phyloP scores from a whole-genome alignment of 2,888 invertebrate species.

The Sphaerophoria taeniata region DNA sequence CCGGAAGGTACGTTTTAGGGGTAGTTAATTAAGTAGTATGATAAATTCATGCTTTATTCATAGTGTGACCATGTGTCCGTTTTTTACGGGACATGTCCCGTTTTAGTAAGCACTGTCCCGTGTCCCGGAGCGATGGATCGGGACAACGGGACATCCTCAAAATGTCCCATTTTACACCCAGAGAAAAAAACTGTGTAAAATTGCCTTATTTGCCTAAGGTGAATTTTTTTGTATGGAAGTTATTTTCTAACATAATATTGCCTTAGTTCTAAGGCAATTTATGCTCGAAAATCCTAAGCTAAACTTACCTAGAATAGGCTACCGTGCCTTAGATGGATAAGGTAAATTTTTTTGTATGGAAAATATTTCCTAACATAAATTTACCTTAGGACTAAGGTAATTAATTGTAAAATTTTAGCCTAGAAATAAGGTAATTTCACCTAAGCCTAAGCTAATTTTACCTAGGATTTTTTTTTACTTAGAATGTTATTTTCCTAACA shows the following conservation, averaged over 20 bases:
- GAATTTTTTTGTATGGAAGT: conserved; percentile 14
- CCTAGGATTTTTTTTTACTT: not conserved
- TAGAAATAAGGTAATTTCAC: conserved; percentile 14
- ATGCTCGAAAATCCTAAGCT: conserved; percentile 21
- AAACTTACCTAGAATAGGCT: conserved; percentile 24
- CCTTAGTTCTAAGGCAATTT: conserved; percentile 22
- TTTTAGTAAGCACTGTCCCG: too few species aligned
- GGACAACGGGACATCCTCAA: too few species aligned
- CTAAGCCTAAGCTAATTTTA: conserved; percentile 7
- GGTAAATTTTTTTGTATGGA: conserved; percentile 21
- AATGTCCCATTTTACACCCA: too few species aligned
- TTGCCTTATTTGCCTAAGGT: not conserved
- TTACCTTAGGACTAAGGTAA: conserved; percentile 23
- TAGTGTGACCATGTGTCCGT: too few species aligned
- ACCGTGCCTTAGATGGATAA: conserved; percentile 1
- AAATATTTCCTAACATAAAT: not conserved
- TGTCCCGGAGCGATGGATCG: too few species aligned
- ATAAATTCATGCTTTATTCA: too few species aligned
- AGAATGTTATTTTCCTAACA: conserved; percentile 10
- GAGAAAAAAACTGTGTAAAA: conserved; percentile 9
- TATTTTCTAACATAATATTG: conserved; percentile 5
- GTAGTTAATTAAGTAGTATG: too few species aligned
- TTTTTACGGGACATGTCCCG: too few species aligned
- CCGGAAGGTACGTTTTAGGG: too few species aligned
- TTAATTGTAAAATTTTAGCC: conserved; percentile 14